phyloP scores from a whole-genome alignment of 2,797 vertebrate genomes.

The Alouatta caraya region DNA sequence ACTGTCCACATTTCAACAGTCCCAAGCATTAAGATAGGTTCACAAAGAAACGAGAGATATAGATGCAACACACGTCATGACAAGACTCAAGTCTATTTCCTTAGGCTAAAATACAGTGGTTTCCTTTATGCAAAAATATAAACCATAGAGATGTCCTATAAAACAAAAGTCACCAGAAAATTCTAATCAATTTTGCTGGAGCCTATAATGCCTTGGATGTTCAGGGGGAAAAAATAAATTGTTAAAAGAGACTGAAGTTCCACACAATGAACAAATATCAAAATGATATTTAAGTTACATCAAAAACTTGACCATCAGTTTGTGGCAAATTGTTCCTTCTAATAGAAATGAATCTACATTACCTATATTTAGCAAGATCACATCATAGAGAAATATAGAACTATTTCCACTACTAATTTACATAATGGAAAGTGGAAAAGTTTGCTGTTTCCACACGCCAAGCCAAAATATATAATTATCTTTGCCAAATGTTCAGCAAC shows the following conservation, averaged over 20 bases:
- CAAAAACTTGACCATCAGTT: constrained; percentile 56
- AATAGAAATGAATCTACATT: constrained; percentile 56
- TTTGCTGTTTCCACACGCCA: constrained; percentile 73
- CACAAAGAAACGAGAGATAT: neutral
- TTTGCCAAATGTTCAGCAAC: constrained; percentile 75
- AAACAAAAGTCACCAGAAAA: constrained; percentile 40
- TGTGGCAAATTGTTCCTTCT: constrained; percentile 20
- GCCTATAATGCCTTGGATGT: neutral
- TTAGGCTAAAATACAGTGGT: constrained; percentile 17
- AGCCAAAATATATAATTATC: constrained; percentile 79
- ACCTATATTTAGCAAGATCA: constrained; percentile 64
- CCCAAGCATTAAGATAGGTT: neutral
- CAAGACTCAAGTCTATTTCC: neutral
- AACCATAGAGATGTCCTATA: constrained; percentile 35
- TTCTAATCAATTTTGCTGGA: constrained; percentile 44
- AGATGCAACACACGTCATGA: neutral
- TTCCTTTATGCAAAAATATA: neutral
- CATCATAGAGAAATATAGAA: constrained; percentile 63
- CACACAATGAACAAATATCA: neutral
- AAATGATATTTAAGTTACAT: constrained; percentile 44
- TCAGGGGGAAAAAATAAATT: constrained; percentile 38
- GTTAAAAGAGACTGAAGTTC: neutral
- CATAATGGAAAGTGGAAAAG: constrained; percentile 77
- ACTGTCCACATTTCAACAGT: constrained; percentile 2
- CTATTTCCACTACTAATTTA: constrained; percentile 79